These are phyloP conservation scores for Augiades crinisus DNA, from an alignment of 2,888 invertebrate genomes.

Conservation along the genomic window DNA sequence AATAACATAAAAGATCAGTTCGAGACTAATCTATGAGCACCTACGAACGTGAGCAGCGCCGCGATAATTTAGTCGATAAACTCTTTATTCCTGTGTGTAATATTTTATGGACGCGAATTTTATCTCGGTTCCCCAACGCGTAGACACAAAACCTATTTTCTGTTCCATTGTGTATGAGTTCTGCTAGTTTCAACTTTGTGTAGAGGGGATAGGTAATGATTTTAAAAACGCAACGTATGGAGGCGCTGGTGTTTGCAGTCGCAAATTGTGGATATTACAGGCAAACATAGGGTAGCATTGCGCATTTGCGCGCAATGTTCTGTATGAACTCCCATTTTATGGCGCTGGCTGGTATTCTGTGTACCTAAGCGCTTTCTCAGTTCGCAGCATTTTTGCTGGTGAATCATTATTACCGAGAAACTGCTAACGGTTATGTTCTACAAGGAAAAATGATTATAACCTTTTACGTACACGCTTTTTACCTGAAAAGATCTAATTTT, in stretches of 20 bases:
- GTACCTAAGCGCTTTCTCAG: conserved; percentile 8
- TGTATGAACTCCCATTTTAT: conserved; percentile 56
- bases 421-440: background rate
- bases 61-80: conserved; percentile 57
- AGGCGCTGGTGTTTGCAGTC: conserved; percentile 42
- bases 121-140: conserved; percentile 57
- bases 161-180: conserved; percentile 46
- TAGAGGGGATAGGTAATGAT: conserved; percentile 34
- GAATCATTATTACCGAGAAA: background rate
- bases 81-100: conserved; percentile 52
- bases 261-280: conserved; percentile 58
- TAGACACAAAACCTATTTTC: conserved; percentile 56
- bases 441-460: background rate
- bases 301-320: conserved; percentile 58
- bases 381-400: background rate
- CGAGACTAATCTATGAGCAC: too few species aligned
- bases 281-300: conserved; percentile 60
- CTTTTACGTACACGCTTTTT: background rate
- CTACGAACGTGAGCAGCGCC: conserved; percentile 17
- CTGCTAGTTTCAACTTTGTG: conserved; percentile 49
- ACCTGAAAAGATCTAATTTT: too few species aligned
- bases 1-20: too few species aligned
- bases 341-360: conserved; percentile 39
- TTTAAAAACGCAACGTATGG: conserved; percentile 37
- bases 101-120: conserved; percentile 63